These are phyloP conservation scores for Dryomyza anilis DNA, from an alignment of 2,888 invertebrate species.

Conservation along the genomic window DNA sequence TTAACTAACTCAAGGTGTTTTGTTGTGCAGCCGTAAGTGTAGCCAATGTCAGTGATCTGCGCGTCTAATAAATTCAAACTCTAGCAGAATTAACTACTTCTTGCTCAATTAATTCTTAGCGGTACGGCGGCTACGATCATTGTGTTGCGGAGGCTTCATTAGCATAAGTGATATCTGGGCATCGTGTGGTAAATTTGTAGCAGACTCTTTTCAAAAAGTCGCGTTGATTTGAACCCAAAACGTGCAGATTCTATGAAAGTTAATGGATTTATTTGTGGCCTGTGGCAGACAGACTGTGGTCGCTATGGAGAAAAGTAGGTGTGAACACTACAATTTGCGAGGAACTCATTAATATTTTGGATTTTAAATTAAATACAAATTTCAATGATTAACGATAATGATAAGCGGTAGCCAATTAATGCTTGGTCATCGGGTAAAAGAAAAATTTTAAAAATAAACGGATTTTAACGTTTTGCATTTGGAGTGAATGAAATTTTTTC, in stretches of 20 bases:
- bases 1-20: too few relatives aligned
- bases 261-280: slow-evolving; percentile 20
- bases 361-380: too few relatives aligned
- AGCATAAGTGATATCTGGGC: background rate
- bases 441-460: too few relatives aligned
- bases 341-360: slow-evolving; percentile 17
- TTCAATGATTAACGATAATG: slow-evolving; percentile 1
- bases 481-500: too few relatives aligned
- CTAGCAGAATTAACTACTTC: slow-evolving; percentile 27
- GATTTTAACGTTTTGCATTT: too few relatives aligned
- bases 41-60: slow-evolving; percentile 11
- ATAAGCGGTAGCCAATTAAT: too few relatives aligned
- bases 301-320: slow-evolving; percentile 16
- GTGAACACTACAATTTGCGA: slow-evolving; percentile 28
- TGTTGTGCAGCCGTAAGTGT: background rate
- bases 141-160: slow-evolving; percentile 3
- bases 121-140: background rate
- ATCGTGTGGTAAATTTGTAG: background rate
- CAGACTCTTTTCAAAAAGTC: background rate
- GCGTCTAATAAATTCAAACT: slow-evolving; percentile 12
- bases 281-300: background rate
- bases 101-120: slow-evolving; percentile 36
- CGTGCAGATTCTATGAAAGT: background rate
- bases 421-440: too few relatives aligned
- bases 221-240: background rate